A percentile compares a stretch with the other conserved stretches of the same genome.
Conservation (phyloP, 1,140 invertebrate species). For the Brachionus koreanus region DNA sequence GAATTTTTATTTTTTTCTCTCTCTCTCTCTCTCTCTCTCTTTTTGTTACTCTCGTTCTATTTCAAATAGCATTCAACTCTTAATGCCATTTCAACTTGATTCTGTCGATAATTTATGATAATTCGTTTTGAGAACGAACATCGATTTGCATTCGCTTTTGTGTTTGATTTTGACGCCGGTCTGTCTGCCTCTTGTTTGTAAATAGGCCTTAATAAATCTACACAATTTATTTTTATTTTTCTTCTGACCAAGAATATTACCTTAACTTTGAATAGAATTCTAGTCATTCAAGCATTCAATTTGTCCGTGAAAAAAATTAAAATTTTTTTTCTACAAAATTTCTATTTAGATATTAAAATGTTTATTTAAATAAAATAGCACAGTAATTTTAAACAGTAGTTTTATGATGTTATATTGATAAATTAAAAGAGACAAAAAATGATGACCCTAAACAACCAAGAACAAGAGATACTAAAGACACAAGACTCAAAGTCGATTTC, state of each 20-base stretch:
- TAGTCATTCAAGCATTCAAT: neutral
- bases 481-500: neutral
- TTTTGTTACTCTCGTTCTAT: neutral
- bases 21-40: neutral
- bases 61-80: neutral
- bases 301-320: neutral
- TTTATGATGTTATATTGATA: slow-evolving; percentile 16
- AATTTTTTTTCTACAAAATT: neutral
- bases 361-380: neutral
- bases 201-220: neutral
- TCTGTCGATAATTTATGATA: slow-evolving; percentile 37
- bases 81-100: slow-evolving; percentile 37
- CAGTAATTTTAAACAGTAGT: slow-evolving; percentile 20
- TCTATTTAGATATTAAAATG: neutral
- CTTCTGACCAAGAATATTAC: neutral
- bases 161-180: slow-evolving; percentile 29
- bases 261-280: neutral
- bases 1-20: slow-evolving; percentile 18
- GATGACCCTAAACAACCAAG: slow-evolving; percentile 9
- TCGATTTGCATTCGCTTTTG: slow-evolving; percentile 10
- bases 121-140: slow-evolving; percentile 12
- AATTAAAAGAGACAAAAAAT: neutral
- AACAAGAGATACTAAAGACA: neutral
- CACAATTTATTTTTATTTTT: neutral
- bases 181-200: slow-evolving; percentile 28